Base-by-base conservation (phyloP, 1,140 invertebrate species). In the Sogatella furcifera region DNA sequence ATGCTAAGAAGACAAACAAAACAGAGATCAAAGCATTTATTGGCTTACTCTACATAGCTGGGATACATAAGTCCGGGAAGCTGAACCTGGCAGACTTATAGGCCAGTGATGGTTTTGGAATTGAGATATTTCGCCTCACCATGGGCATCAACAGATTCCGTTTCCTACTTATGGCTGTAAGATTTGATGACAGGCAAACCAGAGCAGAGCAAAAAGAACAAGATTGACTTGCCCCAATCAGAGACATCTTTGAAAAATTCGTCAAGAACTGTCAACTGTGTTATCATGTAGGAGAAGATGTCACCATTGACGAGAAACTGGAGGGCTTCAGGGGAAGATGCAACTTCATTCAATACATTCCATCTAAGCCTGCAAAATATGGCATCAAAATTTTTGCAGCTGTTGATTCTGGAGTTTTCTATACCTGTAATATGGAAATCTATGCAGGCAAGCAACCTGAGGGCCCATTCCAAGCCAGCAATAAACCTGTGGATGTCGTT, bases 361-460 rank as follows among this genome's bases (percentile, higher is more conserved):
- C 74, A 24, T 65, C 59, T n/a, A 77, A 75, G 64, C 72, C 71
- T 28, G 63, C 59, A 44, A 72, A 71, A 66, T 71, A 69, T 64
- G 76, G 76, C 1, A 62, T 78, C 21, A 76, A 77, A 69, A 67
- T 75, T 34, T 68, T 63, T 55, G 61, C 66, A n/a, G 10, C 67
- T 15, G 59, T 59, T 11, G 69, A 69, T 41, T 61, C 67, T n/a
- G 61, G 59, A 53, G 69, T 60, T 59, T 65, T 63, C 62, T 71
- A 69, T 55, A 69, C 65, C 4, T 24, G 11, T 11, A 69, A 70
- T 56, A 43, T 69, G 38, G 68, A 68, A 55, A 64, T 69, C 14
- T 71, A 72, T 52, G 63, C 59, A 38, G 68, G 64, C n/a, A 55
- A 60, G 62, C 58, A 60, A 54, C 52, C 61, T 49, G 21, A 49